phyloP scores from a whole-genome alignment of 2,113 vertebrate species.

The Meleagris gallopavo region DNA sequence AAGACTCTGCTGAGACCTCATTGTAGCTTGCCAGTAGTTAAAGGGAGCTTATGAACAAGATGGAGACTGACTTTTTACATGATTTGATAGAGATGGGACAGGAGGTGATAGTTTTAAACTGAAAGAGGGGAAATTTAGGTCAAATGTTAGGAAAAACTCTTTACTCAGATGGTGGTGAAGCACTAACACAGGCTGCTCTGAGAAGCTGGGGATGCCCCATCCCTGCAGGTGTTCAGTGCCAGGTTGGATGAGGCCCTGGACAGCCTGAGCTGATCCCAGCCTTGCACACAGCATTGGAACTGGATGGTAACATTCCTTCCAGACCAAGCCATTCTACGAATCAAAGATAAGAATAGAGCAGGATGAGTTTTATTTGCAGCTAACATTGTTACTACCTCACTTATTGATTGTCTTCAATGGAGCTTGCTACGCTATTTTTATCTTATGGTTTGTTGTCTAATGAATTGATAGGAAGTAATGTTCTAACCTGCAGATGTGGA shows the following conservation, averaged over 20 bases:
- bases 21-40: background rate
- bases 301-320: background rate
- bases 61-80: background rate
- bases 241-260: too few species aligned
- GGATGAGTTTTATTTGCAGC: background rate
- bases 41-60: background rate
- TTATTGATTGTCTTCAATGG: background rate
- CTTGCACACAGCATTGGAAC: background rate
- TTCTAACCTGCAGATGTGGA: background rate
- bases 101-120: background rate
- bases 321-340: background rate
- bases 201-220: background rate
- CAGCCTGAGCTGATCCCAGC: background rate
- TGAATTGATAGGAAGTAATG: background rate
- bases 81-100: background rate
- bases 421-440: background rate
- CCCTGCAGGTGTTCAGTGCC: background rate
- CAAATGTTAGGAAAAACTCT: background rate
- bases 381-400: background rate
- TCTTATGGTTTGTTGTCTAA: background rate
- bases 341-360: background rate
- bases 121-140: background rate
- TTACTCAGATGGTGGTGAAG: background rate
- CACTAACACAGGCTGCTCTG: background rate
- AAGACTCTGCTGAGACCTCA: too few species aligned